These are phyloP conservation scores for Pherbina coryleti DNA, from an alignment of 2,888 invertebrate species.

Conservation along the genomic window DNA sequence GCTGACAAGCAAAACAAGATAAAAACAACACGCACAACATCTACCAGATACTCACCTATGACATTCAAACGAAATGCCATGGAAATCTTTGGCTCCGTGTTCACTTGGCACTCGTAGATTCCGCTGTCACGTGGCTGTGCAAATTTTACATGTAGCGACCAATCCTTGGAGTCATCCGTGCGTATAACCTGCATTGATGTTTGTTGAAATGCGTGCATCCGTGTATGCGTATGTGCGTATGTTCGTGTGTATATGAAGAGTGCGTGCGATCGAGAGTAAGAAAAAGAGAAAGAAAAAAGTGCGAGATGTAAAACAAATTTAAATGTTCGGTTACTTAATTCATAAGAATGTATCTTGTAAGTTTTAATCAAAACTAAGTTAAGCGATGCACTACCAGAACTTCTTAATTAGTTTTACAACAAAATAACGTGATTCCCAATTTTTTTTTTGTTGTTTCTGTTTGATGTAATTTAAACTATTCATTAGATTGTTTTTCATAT, in stretches of 20 bases:
- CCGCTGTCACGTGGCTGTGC: constrained; percentile 88
- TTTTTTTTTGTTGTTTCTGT: too few species aligned
- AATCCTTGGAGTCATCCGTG: constrained; percentile 85
- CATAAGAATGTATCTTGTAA: too few species aligned
- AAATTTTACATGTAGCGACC: constrained; percentile 90
- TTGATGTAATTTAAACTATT: too few species aligned
- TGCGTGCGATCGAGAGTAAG: background rate
- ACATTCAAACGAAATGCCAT: constrained; percentile 87
- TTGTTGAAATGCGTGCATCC: background rate
- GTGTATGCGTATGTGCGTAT: too few species aligned
- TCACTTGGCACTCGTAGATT: constrained; percentile 74
- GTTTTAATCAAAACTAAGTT: too few species aligned
- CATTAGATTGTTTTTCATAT: too few species aligned
- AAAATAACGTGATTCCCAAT: too few species aligned
- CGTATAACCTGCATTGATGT: constrained; percentile 61
- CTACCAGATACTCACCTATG: constrained; percentile 74
- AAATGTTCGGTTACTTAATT: too few species aligned
- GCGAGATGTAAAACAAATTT: background rate
- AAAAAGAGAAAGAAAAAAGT: background rate
- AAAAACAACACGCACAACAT: background rate
- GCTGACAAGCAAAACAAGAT: background rate
- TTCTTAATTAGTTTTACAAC: too few species aligned
- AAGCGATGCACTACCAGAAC: too few species aligned
- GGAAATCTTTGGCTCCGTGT: constrained; percentile 90
- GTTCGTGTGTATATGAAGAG: background rate